These are phyloP conservation scores for Vipera latastei DNA, from an alignment of 2,797 vertebrate genomes.

Conservation along the genomic window DNA sequence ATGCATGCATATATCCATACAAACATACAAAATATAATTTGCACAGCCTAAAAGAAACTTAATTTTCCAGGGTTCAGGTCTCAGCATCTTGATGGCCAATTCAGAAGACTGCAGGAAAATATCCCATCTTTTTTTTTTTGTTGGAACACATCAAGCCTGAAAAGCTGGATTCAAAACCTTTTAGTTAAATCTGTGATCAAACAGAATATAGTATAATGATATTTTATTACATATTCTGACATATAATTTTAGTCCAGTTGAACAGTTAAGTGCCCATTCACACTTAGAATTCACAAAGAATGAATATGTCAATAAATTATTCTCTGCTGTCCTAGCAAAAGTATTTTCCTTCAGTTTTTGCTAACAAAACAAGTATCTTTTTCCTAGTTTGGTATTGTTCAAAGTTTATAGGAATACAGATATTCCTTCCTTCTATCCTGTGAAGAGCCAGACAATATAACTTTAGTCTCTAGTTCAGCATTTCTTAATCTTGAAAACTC, in stretches of 20 bases:
- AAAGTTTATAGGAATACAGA: not conserved
- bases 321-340: not conserved
- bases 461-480: not conserved
- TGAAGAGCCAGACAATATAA: not conserved
- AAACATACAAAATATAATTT: not conserved
- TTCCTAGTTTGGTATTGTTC: not conserved
- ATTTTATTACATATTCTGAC: slow-evolving; percentile 6
- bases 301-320: not conserved
- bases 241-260: not conserved
- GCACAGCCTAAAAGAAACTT: not conserved
- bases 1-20: not conserved
- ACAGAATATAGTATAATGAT: not conserved
- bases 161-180: not conserved
- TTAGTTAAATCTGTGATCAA: not conserved
- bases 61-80: not conserved
- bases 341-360: not conserved
- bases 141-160: not conserved
- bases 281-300: not conserved
- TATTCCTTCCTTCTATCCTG: not conserved
- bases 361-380: slow-evolving; percentile 7
- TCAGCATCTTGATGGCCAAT: not conserved
- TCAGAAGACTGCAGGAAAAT: not conserved
- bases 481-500: not conserved
- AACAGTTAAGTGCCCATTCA: not conserved
- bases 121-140: not conserved